phyloP scores from a whole-genome alignment of 1,140 invertebrate species.

The Megalonaias nervosa region DNA sequence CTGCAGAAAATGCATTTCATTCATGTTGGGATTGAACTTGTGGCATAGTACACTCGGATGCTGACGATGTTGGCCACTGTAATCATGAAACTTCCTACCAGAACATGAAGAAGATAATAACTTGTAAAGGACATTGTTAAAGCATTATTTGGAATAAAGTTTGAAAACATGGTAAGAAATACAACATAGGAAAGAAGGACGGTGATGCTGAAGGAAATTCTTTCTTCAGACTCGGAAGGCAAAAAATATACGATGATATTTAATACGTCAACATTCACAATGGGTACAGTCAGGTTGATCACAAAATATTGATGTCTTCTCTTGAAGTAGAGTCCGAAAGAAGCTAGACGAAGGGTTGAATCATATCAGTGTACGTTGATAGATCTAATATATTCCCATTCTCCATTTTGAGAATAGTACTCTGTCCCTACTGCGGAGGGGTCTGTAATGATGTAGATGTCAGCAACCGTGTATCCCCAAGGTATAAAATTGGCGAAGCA shows the following conservation, averaged over 20 bases:
- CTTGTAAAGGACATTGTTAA: constrained; percentile 21
- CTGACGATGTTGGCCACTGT: background rate
- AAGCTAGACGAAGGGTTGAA: too few relatives aligned
- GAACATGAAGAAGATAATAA: constrained; percentile 14
- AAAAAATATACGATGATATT: constrained; percentile 8
- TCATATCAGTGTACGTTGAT: too few relatives aligned
- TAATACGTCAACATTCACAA: constrained; percentile 4
- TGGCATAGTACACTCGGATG: background rate
- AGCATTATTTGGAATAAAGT: constrained; percentile 23
- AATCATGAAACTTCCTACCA: background rate
- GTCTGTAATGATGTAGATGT: too few relatives aligned
- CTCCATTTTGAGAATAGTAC: too few relatives aligned
- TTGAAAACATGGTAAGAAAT: constrained; percentile 21
- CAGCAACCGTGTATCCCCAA: too few relatives aligned
- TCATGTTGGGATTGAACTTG: too few relatives aligned
- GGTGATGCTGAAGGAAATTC: constrained; percentile 14
- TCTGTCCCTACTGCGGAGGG: too few relatives aligned
- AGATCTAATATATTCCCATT: too few relatives aligned
- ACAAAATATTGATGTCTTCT: too few relatives aligned
- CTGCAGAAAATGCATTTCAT: too few relatives aligned
- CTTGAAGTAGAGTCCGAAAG: too few relatives aligned
- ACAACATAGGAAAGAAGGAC: constrained; percentile 22
- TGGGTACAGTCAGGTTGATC: background rate
- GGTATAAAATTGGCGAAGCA: too few relatives aligned
- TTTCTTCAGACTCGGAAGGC: constrained; percentile 13